Evolutionary conservation across 2,888 invertebrate species (phyloP).

Genomic region (Cerceris ruficornis): DNA sequence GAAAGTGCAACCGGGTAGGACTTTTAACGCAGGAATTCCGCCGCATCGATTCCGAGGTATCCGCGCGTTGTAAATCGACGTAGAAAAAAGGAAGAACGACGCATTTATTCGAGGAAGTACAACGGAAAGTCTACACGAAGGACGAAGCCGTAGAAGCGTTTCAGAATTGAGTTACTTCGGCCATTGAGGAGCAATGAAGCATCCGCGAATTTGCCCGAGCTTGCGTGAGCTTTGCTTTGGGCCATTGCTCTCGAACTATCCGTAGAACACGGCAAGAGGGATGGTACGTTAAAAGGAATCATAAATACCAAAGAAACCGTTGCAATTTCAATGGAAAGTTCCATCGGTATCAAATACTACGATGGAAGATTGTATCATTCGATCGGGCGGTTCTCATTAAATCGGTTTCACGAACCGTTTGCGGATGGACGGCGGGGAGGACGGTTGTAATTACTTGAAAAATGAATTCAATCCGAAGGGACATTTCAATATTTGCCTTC

Average conservation of each 20-base stretch:
- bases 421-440: too few species aligned
- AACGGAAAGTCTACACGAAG: neutral
- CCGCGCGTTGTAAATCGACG: neutral
- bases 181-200: conserved; percentile 57
- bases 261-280: conserved; percentile 19
- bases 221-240: conserved; percentile 25
- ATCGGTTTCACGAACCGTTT: too few species aligned
- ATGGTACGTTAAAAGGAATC: neutral
- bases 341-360: too few species aligned
- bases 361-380: too few species aligned
- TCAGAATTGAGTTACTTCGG: conserved; percentile 49
- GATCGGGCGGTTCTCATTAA: too few species aligned
- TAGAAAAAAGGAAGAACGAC: neutral
- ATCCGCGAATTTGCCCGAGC: conserved; percentile 43
- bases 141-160: conserved; percentile 24
- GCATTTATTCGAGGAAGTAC: neutral
- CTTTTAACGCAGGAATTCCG: too few species aligned
- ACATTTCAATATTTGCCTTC: conserved; percentile 46
- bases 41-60: neutral
- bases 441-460: neutral
- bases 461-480: conserved; percentile 36
- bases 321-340: neutral
- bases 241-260: conserved; percentile 16
- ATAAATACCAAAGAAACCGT: neutral
- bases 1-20: too few species aligned